These are phyloP conservation scores for Toxotes chatareus DNA, from an alignment of 2,113 vertebrate species.

Conservation along the genomic window DNA sequence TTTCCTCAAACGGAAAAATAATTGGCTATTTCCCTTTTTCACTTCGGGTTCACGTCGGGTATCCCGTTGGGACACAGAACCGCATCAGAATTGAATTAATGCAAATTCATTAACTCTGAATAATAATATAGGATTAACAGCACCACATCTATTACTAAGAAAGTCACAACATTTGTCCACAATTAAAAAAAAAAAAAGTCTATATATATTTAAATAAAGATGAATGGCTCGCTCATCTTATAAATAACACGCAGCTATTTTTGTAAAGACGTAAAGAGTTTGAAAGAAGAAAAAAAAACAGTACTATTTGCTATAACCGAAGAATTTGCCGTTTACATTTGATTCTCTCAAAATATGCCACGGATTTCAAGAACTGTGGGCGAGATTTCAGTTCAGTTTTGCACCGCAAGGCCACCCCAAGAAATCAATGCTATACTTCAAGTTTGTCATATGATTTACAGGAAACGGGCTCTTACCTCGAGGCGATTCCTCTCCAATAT, in stretches of 20 bases:
- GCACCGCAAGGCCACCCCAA: slow-evolving; percentile 12
- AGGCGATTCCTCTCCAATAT: neutral
- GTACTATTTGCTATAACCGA: neutral
- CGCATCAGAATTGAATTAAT: slow-evolving; percentile 70
- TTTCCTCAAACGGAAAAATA: slow-evolving; percentile 90
- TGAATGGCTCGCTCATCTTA: neutral
- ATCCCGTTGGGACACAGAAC: slow-evolving; percentile 75
- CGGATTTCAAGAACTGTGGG: slow-evolving; percentile 27
- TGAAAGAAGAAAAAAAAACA: neutral
- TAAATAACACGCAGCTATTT: neutral
- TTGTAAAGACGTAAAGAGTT: no score
- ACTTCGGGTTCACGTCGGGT: slow-evolving; percentile 46
- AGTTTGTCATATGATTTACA: slow-evolving; percentile 72
- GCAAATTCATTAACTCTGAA: slow-evolving; percentile 66
- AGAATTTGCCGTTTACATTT: neutral
- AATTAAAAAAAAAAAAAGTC: neutral
- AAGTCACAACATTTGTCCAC: neutral
- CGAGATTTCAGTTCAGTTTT: slow-evolving; percentile 43
- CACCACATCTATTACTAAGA: neutral
- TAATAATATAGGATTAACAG: slow-evolving; percentile 56
- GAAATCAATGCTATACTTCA: slow-evolving; percentile 53
- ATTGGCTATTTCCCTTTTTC: slow-evolving; percentile 81
- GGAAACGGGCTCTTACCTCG: slow-evolving; percentile 49
- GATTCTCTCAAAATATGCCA: neutral
- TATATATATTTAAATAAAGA: neutral